These are phyloP conservation scores for Uloborus plumipes DNA, from an alignment of 2,888 invertebrate species.

Conservation along the genomic window DNA sequence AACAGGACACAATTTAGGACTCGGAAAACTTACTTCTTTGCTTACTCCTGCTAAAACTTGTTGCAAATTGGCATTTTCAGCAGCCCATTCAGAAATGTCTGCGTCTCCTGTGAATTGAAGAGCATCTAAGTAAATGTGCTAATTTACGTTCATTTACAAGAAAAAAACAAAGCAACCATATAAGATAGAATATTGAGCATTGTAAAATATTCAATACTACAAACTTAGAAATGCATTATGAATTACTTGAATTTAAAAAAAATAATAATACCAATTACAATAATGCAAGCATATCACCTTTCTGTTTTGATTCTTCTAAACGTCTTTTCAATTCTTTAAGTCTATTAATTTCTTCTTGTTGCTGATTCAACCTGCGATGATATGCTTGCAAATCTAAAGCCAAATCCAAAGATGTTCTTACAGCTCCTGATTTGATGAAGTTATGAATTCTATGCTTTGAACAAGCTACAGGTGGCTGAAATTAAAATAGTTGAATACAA, in stretches of 20 bases:
- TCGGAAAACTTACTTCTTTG: constrained; percentile 69
- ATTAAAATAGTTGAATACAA: constrained; percentile 1
- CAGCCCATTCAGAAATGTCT: constrained; percentile 86
- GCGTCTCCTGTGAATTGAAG: constrained; percentile 78
- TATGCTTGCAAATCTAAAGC: constrained; percentile 93
- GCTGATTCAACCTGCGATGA: constrained; percentile 84
- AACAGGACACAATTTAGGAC: not conserved
- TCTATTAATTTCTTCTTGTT: constrained; percentile 86
- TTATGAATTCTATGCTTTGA: constrained; percentile 45
- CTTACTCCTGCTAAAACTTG: constrained; percentile 71
- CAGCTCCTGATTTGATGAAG: constrained; percentile 66
- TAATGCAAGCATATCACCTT: constrained; percentile 68
- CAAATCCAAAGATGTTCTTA: constrained; percentile 88
- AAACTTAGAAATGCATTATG: too few relatives aligned
- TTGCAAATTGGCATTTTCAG: constrained; percentile 89
- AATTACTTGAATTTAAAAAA: too few relatives aligned
- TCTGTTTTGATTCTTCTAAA: constrained; percentile 83
- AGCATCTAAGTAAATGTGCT: not conserved
- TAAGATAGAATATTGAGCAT: too few relatives aligned
- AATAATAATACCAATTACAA: not conserved
- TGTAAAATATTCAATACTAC: too few relatives aligned
- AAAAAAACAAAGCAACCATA: too few relatives aligned
- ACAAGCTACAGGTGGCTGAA: constrained; percentile 62
- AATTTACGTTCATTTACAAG: too few relatives aligned
- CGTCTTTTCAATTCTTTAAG: constrained; percentile 83